Percentiles rank a stretch among this genome's conserved stretches.
These are phyloP conservation scores for Lagodon rhomboides DNA, from an alignment of 2,797 vertebrate species.

Conservation along the genomic window DNA sequence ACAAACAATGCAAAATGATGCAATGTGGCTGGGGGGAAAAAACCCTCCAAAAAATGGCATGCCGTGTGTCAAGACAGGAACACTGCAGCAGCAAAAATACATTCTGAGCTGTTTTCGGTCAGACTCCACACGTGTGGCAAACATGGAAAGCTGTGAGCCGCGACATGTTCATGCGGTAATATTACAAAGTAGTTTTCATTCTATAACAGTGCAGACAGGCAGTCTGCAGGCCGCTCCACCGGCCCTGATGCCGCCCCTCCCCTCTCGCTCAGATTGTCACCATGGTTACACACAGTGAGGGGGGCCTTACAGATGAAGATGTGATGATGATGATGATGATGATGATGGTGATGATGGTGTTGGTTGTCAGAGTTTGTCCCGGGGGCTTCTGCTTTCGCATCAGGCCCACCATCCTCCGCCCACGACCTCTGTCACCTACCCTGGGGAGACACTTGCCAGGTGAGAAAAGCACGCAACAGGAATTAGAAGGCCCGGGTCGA, in stretches of 20 bases:
- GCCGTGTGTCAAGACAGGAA: not conserved
- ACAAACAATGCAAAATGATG: slow-evolving; percentile 45
- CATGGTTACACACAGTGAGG: slow-evolving; percentile 62
- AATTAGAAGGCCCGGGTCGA: slow-evolving; percentile 50
- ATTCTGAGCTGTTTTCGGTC: not conserved
- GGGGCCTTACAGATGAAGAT: slow-evolving; percentile 66
- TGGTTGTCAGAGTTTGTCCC: slow-evolving; percentile 51
- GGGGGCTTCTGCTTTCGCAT: slow-evolving; percentile 49
- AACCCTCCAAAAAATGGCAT: not conserved
- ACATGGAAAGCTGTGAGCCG: not conserved
- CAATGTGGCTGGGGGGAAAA: slow-evolving; percentile 5
- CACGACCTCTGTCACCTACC: slow-evolving; percentile 75
- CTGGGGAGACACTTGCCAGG: slow-evolving; percentile 73
- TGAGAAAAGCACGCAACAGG: slow-evolving; percentile 76
- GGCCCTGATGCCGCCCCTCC: slow-evolving; percentile 45
- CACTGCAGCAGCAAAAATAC: not conserved
- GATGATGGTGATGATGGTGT: slow-evolving; percentile 43
- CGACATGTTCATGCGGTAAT: not conserved
- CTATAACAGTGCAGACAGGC: not conserved
- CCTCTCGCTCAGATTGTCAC: slow-evolving; percentile 36
- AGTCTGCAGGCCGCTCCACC: slow-evolving; percentile 43
- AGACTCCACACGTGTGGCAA: not conserved
- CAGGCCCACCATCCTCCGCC: slow-evolving; percentile 51
- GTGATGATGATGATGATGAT: slow-evolving; percentile 65
- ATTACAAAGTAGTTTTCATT: slow-evolving; percentile 4